Base-by-base conservation (phyloP, 2,797 vertebrate genomes). In the Euthynnus affinis region DNA sequence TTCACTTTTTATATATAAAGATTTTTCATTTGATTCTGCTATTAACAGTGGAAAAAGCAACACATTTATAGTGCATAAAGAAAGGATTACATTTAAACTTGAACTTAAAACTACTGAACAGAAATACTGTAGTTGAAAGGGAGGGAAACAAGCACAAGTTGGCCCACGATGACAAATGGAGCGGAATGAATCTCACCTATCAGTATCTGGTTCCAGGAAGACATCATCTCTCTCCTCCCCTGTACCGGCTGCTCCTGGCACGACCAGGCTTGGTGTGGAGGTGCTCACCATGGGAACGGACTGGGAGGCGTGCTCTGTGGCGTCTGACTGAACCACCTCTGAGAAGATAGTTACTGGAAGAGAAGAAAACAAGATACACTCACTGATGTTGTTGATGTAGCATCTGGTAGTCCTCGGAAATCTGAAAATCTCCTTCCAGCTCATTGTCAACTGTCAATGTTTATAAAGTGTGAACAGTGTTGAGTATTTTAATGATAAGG, bases 231-330 rank as follows among this genome's bases (percentile, higher is more conserved):
- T 91, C 29, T 99, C 97, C 23, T 98, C 98, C 0, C 94, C 95
- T 0, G 94, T 3, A 34, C 95, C 72, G 9, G 95, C 88, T 58
- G 95, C 95, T 4, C 94, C 94, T 20, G 95, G 87, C 48, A 95
- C 95, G 10, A 95, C 94, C 55, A 97, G 94, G 78, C 93, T 93
- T 2, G 96, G 96, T 1, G 97, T 97, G 64, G 98, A 99, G 0
- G 97, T 99, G 64, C 96, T 98, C 64, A 99, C 98, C 95, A 95
- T 98, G n/a, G 98, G 97, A 79, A 99, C 98, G 0, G 98, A 99
- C 93, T 99, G 98, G 20, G 97, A 98, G 10, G 96, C 95, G 0
- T 95, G 96, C 9, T 99, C 98, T 0, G 95, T 94, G n/a, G 94
- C 86, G 1, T 99, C 97, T 0, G 96, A 95, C 3, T 95, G 82